phyloP scores from a whole-genome alignment of 53 echinoderm and acorn worm species.

The Actinopyga echinites region DNA sequence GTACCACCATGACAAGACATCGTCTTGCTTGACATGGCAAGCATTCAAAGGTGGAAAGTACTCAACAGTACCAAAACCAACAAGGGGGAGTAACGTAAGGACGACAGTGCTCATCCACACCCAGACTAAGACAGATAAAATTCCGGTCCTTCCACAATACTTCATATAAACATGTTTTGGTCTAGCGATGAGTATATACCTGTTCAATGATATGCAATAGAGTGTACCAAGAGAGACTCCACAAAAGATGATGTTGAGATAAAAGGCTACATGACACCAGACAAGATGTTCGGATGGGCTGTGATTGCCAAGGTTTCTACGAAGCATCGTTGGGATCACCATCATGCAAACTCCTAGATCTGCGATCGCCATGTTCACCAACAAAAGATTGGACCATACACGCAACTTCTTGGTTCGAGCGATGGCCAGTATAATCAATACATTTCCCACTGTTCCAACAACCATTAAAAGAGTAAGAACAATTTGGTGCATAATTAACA shows the following conservation, averaged over 20 bases:
- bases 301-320: constrained; percentile 40
- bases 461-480: constrained; percentile 50
- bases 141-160: constrained; percentile 11
- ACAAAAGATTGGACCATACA: constrained; percentile 60
- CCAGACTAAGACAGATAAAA: background rate
- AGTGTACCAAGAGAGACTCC: constrained; percentile 61
- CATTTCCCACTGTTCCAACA: constrained; percentile 70
- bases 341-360: constrained; percentile 65
- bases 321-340: constrained; percentile 55
- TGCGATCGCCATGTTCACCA: constrained; percentile 67
- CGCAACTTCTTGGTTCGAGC: constrained; percentile 63
- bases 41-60: constrained; percentile 10
- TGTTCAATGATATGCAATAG: constrained; percentile 26
- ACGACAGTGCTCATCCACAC: constrained; percentile 4
- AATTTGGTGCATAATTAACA: constrained; percentile 28
- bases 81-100: constrained; percentile 8
- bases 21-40: constrained; percentile 26
- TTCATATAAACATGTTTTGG: constrained; percentile 32
- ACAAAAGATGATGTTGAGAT: constrained; percentile 44
- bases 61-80: constrained; percentile 32
- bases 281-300: constrained; percentile 29
- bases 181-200: constrained; percentile 37
- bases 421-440: constrained; percentile 62
- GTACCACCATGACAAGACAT: constrained; percentile 37
- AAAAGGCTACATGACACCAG: constrained; percentile 54